These are phyloP conservation scores for Sanderia malayensis DNA, from an alignment of 30 jellyfish, hydroid and myxozoan genomes.

Conservation along the genomic window DNA sequence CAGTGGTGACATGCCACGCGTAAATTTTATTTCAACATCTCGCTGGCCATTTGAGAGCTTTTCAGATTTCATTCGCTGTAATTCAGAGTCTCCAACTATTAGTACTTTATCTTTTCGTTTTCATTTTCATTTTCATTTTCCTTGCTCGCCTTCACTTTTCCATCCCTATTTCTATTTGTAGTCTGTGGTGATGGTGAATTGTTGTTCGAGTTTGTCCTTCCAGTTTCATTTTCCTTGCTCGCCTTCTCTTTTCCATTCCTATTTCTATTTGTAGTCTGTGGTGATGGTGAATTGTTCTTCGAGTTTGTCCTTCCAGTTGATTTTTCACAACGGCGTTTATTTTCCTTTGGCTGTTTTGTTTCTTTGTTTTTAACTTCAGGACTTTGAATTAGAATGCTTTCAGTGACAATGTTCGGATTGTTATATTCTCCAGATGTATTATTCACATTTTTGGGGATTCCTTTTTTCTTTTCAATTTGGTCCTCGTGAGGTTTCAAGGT, in stretches of 20 bases:
- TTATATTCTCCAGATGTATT: neutral
- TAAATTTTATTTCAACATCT: neutral
- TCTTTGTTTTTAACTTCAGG: neutral
- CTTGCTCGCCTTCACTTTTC: too few species aligned
- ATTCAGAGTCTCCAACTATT: slow-evolving; percentile 1
- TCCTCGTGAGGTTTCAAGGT: slow-evolving; percentile 5
- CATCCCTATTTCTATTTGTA: too few species aligned
- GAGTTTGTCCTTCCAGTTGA: too few species aligned
- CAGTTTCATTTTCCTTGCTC: too few species aligned
- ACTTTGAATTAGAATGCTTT: neutral
- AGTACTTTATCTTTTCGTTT: slow-evolving; percentile 1
- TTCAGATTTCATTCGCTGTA: neutral
- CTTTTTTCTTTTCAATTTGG: neutral
- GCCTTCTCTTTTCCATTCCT: too few species aligned
- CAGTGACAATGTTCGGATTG: slow-evolving; percentile 4
- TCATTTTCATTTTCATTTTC: neutral
- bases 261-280: too few species aligned
- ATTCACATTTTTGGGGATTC: neutral
- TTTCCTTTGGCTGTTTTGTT: neutral
- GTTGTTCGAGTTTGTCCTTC: too few species aligned
- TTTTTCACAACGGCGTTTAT: slow-evolving; percentile 1
- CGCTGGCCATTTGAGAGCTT: slow-evolving; percentile 1
- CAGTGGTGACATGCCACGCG: neutral
- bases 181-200: too few species aligned
- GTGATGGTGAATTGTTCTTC: too few species aligned